Evolutionary conservation across 2,797 vertebrate genomes (phyloP).

Genomic region (Setipinna tenuifilis): DNA sequence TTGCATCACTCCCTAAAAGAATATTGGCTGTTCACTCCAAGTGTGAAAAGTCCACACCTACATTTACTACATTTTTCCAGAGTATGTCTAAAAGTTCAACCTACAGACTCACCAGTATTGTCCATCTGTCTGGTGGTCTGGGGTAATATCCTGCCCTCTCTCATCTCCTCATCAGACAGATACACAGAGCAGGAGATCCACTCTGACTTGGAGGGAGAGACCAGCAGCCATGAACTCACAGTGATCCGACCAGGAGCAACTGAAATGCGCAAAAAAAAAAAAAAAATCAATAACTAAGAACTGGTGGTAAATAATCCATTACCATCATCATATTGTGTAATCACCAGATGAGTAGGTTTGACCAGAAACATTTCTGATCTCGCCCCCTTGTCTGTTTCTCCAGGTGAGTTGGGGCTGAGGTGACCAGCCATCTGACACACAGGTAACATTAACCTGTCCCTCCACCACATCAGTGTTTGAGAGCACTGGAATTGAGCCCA

Average conservation of each 20-base stretch:
- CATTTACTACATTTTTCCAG: too few relatives aligned
- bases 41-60: too few relatives aligned
- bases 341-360: neutral
- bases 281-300: too few relatives aligned
- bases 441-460: slow-evolving; percentile 14
- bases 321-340: too few relatives aligned
- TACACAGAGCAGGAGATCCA: slow-evolving; percentile 29
- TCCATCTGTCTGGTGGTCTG: neutral
- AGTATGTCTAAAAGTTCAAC: too few relatives aligned
- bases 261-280: neutral
- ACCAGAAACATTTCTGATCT: neutral
- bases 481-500: neutral
- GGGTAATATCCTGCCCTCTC: neutral
- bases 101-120: neutral
- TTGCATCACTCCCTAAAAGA: too few relatives aligned
- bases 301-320: too few relatives aligned
- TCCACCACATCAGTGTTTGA: neutral
- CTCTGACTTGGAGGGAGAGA: slow-evolving; percentile 25
- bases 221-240: slow-evolving; percentile 30
- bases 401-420: slow-evolving; percentile 1
- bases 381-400: neutral
- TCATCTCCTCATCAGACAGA: neutral
- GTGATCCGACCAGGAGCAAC: neutral
- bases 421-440: slow-evolving; percentile 27
- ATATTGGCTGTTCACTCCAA: too few relatives aligned